Conservation (phyloP, 2,113 vertebrate species). For the Gobius niger region DNA sequence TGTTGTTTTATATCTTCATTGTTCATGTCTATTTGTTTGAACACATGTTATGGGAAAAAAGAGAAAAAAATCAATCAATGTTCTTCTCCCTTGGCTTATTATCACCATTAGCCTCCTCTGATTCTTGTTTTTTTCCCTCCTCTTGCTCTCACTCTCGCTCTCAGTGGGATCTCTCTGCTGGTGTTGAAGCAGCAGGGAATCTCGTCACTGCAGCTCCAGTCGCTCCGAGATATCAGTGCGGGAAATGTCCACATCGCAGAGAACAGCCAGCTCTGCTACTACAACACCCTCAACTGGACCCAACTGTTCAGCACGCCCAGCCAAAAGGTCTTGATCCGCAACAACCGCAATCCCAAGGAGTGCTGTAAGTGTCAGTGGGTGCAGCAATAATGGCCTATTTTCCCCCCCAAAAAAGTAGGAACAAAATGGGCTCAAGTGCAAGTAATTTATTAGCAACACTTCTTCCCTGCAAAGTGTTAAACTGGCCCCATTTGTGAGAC, state of each 20-base stretch:
- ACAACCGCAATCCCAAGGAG: slow-evolving; percentile 87
- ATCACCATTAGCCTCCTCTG: not conserved
- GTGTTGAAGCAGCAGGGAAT: slow-evolving; percentile 95
- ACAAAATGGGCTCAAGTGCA: too few species aligned
- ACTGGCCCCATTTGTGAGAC: not conserved
- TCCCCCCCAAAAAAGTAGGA: too few species aligned
- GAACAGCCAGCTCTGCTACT: slow-evolving; percentile 94
- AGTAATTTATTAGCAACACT: not conserved
- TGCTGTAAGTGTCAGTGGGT: slow-evolving; percentile 85
- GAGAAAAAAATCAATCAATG: not conserved
- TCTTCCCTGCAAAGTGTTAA: not conserved
- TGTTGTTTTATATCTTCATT: too few species aligned
- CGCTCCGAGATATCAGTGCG: slow-evolving; percentile 93
- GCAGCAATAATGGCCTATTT: not conserved
- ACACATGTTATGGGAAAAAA: too few species aligned
- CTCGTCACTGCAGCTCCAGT: slow-evolving; percentile 92
- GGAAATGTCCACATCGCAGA: slow-evolving; percentile 96
- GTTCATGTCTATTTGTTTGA: too few species aligned
- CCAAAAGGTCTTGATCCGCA: slow-evolving; percentile 89
- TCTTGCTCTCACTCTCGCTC: slow-evolving; percentile 3
- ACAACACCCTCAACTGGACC: slow-evolving; percentile 96
- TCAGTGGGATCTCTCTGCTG: slow-evolving; percentile 93
- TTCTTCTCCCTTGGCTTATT: not conserved
- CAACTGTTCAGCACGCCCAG: slow-evolving; percentile 85
- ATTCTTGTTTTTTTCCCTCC: slow-evolving; percentile 6